Base-by-base conservation (phyloP, 2,797 vertebrate genomes). In the Hydrocynus forskahlii region DNA sequence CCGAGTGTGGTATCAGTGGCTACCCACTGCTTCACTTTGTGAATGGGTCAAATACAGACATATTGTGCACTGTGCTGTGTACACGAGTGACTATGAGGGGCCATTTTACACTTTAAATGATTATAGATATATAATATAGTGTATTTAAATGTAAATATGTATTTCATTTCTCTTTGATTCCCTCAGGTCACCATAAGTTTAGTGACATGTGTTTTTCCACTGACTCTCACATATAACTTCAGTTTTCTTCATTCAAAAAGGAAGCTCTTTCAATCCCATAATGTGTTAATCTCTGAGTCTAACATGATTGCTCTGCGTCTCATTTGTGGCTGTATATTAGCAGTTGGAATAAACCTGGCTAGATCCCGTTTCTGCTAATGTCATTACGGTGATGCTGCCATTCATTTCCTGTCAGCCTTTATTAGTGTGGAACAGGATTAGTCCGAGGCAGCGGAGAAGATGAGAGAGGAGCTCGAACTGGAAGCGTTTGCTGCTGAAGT, bases 381-480 rank as follows among this genome's bases (percentile, higher is more conserved):
- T 79, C 64, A 79, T 85, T 81, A 79, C 71, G 76, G 76, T 81
- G 78, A 82, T 75, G 77, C 60, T 80, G 63, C 78, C 62, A 76
- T 84, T 80, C 72, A 81, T 84, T 86, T 86, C 72, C 70, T 80
- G 79, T 86, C 83, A 74, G 59, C 59, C 23, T 83, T 86, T 83
- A 88, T 89, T 87, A 80, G 66, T 78, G 75, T 78, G 57, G 74
- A 86, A 86, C 82, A 78, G 84, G 74, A 86, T 85, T 86, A 83
- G 63, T 64, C 50, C 50, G 62, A 86, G 81, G 52, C 75, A 80
- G 38, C 63, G 80, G 35, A 78, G 25, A 66, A 77, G 21, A 81
- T 76, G 60, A 76, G 75, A 70, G 75, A 70, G 63, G 60, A 76
- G 71, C 60, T 76, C 69, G 45, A 77, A 71, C 68, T 78, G 64